Evolutionary conservation across 2,797 vertebrate genomes (phyloP).

Genomic region (Zalophus californianus): DNA sequence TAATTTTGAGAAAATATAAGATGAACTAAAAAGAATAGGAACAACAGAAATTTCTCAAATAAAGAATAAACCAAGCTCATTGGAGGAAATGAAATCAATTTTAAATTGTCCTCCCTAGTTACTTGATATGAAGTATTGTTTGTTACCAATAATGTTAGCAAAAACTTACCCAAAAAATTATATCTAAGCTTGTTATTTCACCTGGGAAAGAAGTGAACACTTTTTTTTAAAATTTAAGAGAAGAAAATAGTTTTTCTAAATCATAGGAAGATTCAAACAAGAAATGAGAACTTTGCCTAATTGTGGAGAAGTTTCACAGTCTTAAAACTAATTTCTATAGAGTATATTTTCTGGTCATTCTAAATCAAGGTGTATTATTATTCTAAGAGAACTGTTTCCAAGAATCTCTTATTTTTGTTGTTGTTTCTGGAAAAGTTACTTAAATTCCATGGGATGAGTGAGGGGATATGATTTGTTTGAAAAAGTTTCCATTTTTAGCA

Average conservation of each 20-base stretch:
- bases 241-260: slow-evolving; percentile 24
- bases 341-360: slow-evolving; percentile 10
- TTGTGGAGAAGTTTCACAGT: slow-evolving; percentile 32
- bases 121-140: neutral
- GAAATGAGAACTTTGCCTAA: slow-evolving; percentile 39
- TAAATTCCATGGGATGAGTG: neutral
- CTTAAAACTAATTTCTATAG: slow-evolving; percentile 29
- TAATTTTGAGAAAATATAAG: slow-evolving; percentile 40
- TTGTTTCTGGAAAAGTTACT: slow-evolving; percentile 15
- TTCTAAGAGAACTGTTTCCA: slow-evolving; percentile 34
- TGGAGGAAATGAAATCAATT: neutral
- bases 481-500: slow-evolving; percentile 14
- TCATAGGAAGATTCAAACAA: slow-evolving; percentile 39
- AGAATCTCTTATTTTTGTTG: neutral
- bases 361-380: slow-evolving; percentile 23
- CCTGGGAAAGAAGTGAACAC: slow-evolving; percentile 4
- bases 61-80: slow-evolving; percentile 30
- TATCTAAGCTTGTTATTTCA: slow-evolving; percentile 27
- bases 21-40: neutral
- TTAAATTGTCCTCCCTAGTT: slow-evolving; percentile 9
- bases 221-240: slow-evolving; percentile 49
- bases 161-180: neutral
- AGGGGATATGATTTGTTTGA: neutral
- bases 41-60: slow-evolving; percentile 1
- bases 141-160: neutral